Conservation (phyloP, 2,888 invertebrate species). For the Omphaloscelis lunosa region DNA sequence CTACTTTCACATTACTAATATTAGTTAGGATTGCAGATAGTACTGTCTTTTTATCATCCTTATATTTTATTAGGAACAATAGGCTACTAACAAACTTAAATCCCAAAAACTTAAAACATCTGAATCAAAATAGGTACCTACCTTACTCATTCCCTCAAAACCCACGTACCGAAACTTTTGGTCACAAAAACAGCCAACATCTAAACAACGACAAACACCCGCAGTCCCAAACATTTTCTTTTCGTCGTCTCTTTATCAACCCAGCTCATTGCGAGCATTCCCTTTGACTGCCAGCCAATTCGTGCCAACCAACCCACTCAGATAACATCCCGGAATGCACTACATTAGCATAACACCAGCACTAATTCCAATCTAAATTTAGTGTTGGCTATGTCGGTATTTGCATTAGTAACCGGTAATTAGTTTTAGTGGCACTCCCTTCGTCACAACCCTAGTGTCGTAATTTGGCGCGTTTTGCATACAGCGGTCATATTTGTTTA, state of each 20-base stretch:
- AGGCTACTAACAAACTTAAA: background rate
- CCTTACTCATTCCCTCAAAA: background rate
- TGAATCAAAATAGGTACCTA: background rate
- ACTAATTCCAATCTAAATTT: slow-evolving; percentile 42
- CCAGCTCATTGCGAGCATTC: slow-evolving; percentile 26
- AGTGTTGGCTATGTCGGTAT: slow-evolving; percentile 26
- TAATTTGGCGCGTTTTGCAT: slow-evolving; percentile 33
- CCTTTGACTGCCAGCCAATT: slow-evolving; percentile 46
- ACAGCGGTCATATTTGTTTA: slow-evolving; percentile 34
- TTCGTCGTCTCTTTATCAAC: slow-evolving; percentile 42
- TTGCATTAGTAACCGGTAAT: slow-evolving; percentile 31
- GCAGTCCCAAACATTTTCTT: slow-evolving; percentile 31
- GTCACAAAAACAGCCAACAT: slow-evolving; percentile 11
- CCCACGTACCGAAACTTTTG: background rate
- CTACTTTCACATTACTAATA: too few species aligned
- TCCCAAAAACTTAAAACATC: background rate
- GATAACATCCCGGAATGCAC: slow-evolving; percentile 27
- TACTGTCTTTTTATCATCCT: background rate
- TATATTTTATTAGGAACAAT: background rate
- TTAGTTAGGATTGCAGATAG: background rate
- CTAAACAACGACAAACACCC: slow-evolving; percentile 21
- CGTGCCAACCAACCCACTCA: slow-evolving; percentile 4
- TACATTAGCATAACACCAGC: slow-evolving; percentile 43
- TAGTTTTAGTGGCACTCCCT: slow-evolving; percentile 27
- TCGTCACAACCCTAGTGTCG: slow-evolving; percentile 27